Base-by-base conservation (phyloP, 2,113 vertebrate genomes). In the Struthidea cinerea region DNA sequence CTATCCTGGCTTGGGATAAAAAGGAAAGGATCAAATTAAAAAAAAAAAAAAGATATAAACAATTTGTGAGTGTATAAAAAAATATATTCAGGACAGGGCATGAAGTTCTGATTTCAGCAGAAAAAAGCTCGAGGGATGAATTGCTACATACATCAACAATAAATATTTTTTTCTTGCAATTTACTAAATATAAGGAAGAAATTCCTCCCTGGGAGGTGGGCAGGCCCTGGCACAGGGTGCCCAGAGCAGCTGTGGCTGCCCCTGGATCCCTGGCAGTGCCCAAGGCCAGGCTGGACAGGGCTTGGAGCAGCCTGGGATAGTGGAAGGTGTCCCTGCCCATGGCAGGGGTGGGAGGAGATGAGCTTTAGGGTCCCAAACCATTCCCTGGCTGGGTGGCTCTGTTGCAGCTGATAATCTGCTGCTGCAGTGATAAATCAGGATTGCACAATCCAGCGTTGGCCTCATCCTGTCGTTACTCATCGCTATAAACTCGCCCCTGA, bases 371-470 rank as follows among this genome's bases (percentile, higher is more conserved):
- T 49, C 32, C 41, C 55, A 22, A 2, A 7, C 0, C 55, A 26
- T 76, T 83, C 63, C 35, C 71, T 47, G 80, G 13, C 7, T 1
- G 16, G 30, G 41, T 53, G 78, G 30, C 24, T 53, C 0, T 53
- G 47, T 0, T 28, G 17, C 47, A 61, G 68, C 52, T 74, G 96
- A 49, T 70, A 55, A 44, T 68, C 16, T 81, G 79, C 67, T 89
- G 50, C 41, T 41, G 2, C 70, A 16, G 65, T 27, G 89, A 52
- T 87, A 23, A 69, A 71, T 71, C 44, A n/a, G 41, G 22, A 20
- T 86, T 95, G 57, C 84, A n/a, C 91, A 93, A 94, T 15, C 44
- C 47, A 71, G 63, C 7, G 1, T 88, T 96, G 73, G 71, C 79
- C 91, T 90, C 88, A 41, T 71, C 16, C 77, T 61, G 41, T 9